Percentiles rank a stretch among this genome's conserved stretches.
Evolutionary conservation across 2,888 invertebrate species (phyloP).

Genomic region (Odontocerum albicorne): DNA sequence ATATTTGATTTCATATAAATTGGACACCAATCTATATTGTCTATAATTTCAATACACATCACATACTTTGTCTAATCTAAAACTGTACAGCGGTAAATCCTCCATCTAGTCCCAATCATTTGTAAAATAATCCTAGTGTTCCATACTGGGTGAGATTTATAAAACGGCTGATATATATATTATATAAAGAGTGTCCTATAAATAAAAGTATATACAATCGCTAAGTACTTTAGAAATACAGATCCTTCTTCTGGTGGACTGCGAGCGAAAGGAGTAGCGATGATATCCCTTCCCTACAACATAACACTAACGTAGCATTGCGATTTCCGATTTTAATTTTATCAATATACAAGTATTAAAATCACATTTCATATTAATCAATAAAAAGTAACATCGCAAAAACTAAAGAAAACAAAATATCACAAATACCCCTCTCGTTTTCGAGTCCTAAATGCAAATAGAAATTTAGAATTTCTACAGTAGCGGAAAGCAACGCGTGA

Average conservation of each 20-base stretch:
- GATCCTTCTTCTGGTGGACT: background rate
- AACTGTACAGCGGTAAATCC: slow-evolving; percentile 53
- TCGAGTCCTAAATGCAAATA: slow-evolving; percentile 4
- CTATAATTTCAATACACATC: slow-evolving; percentile 58
- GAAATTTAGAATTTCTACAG: slow-evolving; percentile 6
- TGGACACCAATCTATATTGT: slow-evolving; percentile 59
- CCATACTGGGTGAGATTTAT: slow-evolving; percentile 15
- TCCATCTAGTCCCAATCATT: slow-evolving; percentile 11
- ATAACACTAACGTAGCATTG: slow-evolving; percentile 8
- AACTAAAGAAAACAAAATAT: slow-evolving; percentile 8
- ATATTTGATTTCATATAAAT: slow-evolving; percentile 54
- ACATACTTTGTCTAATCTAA: slow-evolving; percentile 60
- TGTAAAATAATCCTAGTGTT: slow-evolving; percentile 9
- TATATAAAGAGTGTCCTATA: slow-evolving; percentile 16
- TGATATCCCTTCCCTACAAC: slow-evolving; percentile 3
- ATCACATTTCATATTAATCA: slow-evolving; percentile 4
- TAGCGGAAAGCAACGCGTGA: slow-evolving; percentile 29
- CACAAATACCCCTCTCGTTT: slow-evolving; percentile 7
- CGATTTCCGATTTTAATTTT: background rate
- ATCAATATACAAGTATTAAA: background rate
- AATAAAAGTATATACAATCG: slow-evolving; percentile 33
- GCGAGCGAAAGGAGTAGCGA: background rate
- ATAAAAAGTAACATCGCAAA: slow-evolving; percentile 14
- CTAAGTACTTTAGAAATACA: slow-evolving; percentile 18
- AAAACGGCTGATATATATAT: slow-evolving; percentile 13